These are phyloP conservation scores for Patagioenas fasciata DNA, from an alignment of 2,113 vertebrate genomes.

Conservation along the genomic window DNA sequence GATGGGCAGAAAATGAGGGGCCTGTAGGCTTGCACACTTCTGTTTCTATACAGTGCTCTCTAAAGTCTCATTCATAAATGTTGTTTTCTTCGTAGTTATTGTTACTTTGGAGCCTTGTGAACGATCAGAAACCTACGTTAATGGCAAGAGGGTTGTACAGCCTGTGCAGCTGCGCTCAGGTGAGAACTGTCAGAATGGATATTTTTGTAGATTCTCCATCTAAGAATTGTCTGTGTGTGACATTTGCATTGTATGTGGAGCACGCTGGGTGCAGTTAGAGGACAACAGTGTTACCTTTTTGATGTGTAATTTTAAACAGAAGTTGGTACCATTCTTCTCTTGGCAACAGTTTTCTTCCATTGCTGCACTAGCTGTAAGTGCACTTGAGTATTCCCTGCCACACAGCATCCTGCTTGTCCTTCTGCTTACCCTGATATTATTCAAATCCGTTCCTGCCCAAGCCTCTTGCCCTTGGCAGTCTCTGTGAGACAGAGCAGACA, in stretches of 20 bases:
- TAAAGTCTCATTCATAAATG: background rate
- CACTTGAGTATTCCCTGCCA: background rate
- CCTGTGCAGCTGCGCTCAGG: slow-evolving; percentile 94
- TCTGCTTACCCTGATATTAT: slow-evolving; percentile 17
- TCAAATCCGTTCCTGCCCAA: slow-evolving; percentile 20
- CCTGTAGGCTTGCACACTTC: background rate
- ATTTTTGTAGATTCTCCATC: background rate
- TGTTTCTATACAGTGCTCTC: background rate
- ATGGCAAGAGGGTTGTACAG: slow-evolving; percentile 92
- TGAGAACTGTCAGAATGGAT: background rate
- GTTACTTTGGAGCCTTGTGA: slow-evolving; percentile 94
- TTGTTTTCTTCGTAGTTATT: slow-evolving; percentile 79
- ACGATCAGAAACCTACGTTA: slow-evolving; percentile 95
- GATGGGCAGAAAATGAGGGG: background rate
- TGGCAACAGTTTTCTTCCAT: background rate
- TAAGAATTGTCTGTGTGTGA: background rate
- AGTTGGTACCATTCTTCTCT: background rate
- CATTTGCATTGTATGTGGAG: background rate
- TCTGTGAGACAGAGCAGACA: slow-evolving; percentile 9
- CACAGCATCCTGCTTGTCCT: background rate
- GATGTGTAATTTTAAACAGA: background rate
- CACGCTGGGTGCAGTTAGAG: background rate
- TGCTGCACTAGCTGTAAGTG: background rate
- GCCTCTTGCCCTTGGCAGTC: slow-evolving; percentile 21
- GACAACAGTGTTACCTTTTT: background rate